Evolutionary conservation across 2,888 invertebrate species (phyloP).

Genomic region (Heliconius erato): DNA sequence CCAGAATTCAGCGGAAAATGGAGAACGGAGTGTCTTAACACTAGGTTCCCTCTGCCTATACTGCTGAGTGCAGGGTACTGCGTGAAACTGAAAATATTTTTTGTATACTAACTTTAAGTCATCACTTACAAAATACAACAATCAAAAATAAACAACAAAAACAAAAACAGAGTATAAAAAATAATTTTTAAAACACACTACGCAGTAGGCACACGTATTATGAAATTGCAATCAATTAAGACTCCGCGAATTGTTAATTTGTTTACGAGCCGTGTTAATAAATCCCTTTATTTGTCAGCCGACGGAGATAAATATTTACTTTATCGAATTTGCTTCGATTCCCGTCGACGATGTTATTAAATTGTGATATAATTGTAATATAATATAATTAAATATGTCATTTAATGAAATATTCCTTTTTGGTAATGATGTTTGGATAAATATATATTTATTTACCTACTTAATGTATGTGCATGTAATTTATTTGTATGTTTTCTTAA

Average conservation of each 20-base stretch:
- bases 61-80: not conserved
- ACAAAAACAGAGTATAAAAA: too few relatives aligned
- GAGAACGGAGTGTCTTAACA: not conserved
- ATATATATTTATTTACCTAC: not conserved
- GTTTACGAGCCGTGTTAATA: constrained; percentile 31
- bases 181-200: not conserved
- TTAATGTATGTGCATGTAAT: too few relatives aligned
- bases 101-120: too few relatives aligned
- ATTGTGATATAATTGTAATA: constrained; percentile 13
- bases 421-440: not conserved
- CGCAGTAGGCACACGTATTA: not conserved
- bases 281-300: constrained; percentile 33
- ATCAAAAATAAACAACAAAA: too few relatives aligned
- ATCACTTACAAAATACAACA: too few relatives aligned
- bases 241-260: constrained; percentile 31
- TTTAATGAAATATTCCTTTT: not conserved
- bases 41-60: not conserved
- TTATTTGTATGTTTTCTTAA: too few relatives aligned
- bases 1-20: not conserved
- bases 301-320: constrained; percentile 32
- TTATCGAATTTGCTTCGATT: constrained; percentile 26
- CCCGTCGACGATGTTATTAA: constrained; percentile 3
- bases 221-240: constrained; percentile 33
- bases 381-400: not conserved
- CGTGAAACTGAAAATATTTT: not conserved